phyloP scores from a whole-genome alignment of 2,888 invertebrate species.

The Sisyra nigra region DNA sequence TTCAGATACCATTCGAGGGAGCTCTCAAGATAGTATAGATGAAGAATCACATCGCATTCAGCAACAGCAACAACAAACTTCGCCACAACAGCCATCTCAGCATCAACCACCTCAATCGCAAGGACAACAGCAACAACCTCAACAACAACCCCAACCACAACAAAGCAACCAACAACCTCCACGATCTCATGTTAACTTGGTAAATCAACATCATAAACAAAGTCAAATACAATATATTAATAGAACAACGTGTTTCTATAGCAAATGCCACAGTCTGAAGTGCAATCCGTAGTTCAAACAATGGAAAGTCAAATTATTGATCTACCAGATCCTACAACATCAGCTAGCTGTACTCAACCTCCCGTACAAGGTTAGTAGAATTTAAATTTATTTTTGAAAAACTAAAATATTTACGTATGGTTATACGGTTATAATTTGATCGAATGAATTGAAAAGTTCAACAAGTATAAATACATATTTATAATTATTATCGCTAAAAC shows the following conservation, averaged over 20 bases:
- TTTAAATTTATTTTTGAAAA: background rate
- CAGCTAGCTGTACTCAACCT: slow-evolving; percentile 19
- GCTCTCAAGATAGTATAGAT: slow-evolving; percentile 35
- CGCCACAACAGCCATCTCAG: slow-evolving; percentile 11
- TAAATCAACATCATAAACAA: slow-evolving; percentile 15
- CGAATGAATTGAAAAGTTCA: too few relatives aligned
- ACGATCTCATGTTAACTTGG: slow-evolving; percentile 24
- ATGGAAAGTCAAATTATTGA: slow-evolving; percentile 21
- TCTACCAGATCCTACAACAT: slow-evolving; percentile 20
- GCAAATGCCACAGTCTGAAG: slow-evolving; percentile 26
- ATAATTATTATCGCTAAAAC: background rate
- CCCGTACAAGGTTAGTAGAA: slow-evolving; percentile 18
- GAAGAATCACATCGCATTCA: slow-evolving; percentile 20
- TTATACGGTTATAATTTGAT: too few relatives aligned
- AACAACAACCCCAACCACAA: slow-evolving; percentile 9
- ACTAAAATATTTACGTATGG: too few relatives aligned
- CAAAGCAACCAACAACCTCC: slow-evolving; percentile 10
- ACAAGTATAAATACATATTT: too few relatives aligned
- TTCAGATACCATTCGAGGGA: slow-evolving; percentile 32
- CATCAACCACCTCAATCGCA: slow-evolving; percentile 11
- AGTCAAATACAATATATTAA: background rate
- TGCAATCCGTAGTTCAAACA: slow-evolving; percentile 17
- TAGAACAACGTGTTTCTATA: slow-evolving; percentile 13
- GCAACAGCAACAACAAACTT: slow-evolving; percentile 11
- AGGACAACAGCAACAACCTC: slow-evolving; percentile 5